Base-by-base conservation (phyloP, 2,113 vertebrate genomes). In the Chloropsis hardwickii region DNA sequence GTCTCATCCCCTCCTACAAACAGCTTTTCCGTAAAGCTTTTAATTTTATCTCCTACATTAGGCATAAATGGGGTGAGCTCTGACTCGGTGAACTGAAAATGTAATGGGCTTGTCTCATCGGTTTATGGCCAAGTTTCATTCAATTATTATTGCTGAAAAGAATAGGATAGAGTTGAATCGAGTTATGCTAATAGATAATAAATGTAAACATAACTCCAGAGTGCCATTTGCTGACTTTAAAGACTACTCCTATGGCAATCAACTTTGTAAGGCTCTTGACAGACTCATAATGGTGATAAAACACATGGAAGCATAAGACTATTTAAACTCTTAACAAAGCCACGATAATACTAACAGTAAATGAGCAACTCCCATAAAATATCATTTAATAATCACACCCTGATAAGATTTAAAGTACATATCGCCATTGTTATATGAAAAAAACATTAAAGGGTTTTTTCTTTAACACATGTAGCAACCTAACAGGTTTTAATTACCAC, bases 331-430 rank as follows among this genome's bases (percentile, higher is more conserved):
- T 71, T 97, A 98, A 98, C 98, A 98, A 98, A 96, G 98, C 97
- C 97, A 98, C 97, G 97, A 98, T 98, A 98, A 98, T 98, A 98
- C 97, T 95, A 98, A 96, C 97, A 98, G 95, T 98, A 98, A 98
- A 98, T 96, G 98, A 98, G 96, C 97, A 98, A 98, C 98, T 98
- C 98, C 98, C 98, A 98, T 98, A 97, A 97, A 97, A 98, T 98
- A 98, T 97, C 97, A 98, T 97, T 97, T 97, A 98, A 97, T 97
- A 98, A 95, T 97, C 98, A 98, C 98, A 12, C 98, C 98, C 97
- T 98, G 98, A 99, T 99, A 99, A 99, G 97, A 95, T 77, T 92
- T 95, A 97, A 98, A 98, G 98, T 98, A 98, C 98, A 97, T 97
- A 97, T 93, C 65, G 20, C 96, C 90, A 96, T 96, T 98, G 97